Evolutionary conservation across 2,113 vertebrate genomes (phyloP).

Genomic region (Lethenteron camtschaticum): DNA sequence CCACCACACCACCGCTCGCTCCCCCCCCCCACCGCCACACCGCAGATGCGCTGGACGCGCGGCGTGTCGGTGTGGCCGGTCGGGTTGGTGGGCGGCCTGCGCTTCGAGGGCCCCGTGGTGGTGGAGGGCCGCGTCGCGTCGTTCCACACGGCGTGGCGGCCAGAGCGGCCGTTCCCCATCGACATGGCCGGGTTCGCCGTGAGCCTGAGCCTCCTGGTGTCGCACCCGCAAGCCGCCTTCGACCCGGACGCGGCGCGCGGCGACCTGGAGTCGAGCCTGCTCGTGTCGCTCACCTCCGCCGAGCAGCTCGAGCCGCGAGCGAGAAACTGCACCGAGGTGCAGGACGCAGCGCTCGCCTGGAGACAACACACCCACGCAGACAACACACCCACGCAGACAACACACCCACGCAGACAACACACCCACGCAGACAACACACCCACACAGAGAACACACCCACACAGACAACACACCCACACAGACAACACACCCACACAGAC

Average conservation of each 20-base stretch:
- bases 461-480: no score
- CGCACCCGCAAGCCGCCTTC: constrained; percentile 37
- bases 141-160: constrained; percentile 65
- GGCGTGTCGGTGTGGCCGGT: constrained; percentile 65
- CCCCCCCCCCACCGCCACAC: constrained; percentile 8
- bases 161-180: constrained; percentile 51
- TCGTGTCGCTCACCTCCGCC: constrained; percentile 43
- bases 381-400: no score
- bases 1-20: neutral
- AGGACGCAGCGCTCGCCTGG: no score
- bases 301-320: constrained; percentile 62
- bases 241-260: constrained; percentile 47
- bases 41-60: constrained; percentile 50
- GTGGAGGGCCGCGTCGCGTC: constrained; percentile 48
- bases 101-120: constrained; percentile 52
- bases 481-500: no score
- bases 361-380: no score
- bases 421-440: no score
- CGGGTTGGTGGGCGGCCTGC: constrained; percentile 59
- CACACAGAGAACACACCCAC: no score
- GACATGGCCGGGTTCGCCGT: constrained; percentile 73
- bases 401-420: no score
- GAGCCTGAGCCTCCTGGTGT: constrained; percentile 36
- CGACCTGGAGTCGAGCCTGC: constrained; percentile 57
- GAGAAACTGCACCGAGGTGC: constrained; percentile 49